These are phyloP conservation scores for Fregata magnificens DNA, from an alignment of 2,113 vertebrate genomes.

Conservation along the genomic window DNA sequence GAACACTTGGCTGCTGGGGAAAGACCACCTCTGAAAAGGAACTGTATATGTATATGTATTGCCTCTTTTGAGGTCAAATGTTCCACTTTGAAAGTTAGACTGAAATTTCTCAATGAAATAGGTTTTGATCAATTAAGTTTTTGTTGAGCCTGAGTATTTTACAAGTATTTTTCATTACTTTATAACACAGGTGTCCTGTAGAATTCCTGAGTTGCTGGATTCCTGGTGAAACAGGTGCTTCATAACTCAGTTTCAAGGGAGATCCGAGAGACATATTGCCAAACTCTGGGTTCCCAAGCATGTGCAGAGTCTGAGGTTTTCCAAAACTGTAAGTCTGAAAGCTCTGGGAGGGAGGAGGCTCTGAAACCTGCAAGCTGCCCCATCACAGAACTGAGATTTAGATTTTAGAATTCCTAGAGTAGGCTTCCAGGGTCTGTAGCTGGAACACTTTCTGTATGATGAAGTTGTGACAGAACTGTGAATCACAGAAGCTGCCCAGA, in stretches of 20 bases:
- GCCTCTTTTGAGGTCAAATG: background rate
- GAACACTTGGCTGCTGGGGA: background rate
- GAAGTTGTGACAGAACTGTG: background rate
- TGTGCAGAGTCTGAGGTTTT: background rate
- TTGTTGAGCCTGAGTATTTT: background rate
- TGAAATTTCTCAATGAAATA: background rate
- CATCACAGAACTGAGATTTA: background rate
- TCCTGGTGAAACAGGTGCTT: background rate
- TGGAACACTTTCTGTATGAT: background rate
- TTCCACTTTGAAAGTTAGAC: background rate
- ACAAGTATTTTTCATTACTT: background rate
- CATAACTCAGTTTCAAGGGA: background rate
- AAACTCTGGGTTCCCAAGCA: background rate
- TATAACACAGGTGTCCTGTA: background rate
- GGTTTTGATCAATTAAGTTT: background rate
- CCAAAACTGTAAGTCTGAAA: background rate
- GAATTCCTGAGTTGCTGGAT: background rate
- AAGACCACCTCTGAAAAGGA: background rate
- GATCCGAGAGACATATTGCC: background rate
- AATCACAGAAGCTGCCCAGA: background rate
- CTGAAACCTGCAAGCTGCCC: background rate
- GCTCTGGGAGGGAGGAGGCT: background rate
- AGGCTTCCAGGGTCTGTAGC: background rate
- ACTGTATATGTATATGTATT: rapidly evolving
- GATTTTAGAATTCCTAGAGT: background rate